Base-by-base conservation (phyloP, 1,140 invertebrate genomes). In the Pantala flavescens region DNA sequence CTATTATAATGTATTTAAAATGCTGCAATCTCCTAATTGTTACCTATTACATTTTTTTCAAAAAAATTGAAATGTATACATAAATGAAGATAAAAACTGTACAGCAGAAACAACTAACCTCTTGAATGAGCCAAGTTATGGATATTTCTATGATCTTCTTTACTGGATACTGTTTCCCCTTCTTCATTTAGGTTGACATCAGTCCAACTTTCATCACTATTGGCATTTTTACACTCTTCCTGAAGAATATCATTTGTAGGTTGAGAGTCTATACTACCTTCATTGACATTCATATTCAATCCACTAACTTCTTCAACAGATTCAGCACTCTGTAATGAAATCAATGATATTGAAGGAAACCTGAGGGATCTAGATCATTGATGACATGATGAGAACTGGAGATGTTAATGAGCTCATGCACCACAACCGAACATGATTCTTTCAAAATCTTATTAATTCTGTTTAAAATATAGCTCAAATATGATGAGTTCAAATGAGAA, bases 131-230 rank as follows among this genome's bases (percentile, higher is more conserved):
- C 78, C 74, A 85, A 85, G 77, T 88, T 88, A 76, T 87, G 85
- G 23, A 87, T 83, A 78, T 88, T 88, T 77, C 86, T 81, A 74
- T 84, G 82, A 82, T 90, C 89, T 80, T 90, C 89, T 78, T 88
- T 87, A 75, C 83, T 78, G 79, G 83, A 85, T 49, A 86, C 81
- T 79, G 82, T 79, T 81, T 90, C 89, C 0, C 88, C 88, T 73
- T 93, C 91, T 80, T 94, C 93, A 80, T 96, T 95, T 42, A 96
- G 83, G 83, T 95, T 96, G 43, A 96, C 93, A 80, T 95, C 93
- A 19, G 93, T 95, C 93, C 93, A 96, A 75, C 91, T 93, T 78
- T 94, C 93, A 79, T 95, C 49, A 63, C 49, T 63, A 21, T 63
- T 63, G 12, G 49, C 49, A 63, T 63, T 63, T 21, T 63, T 63